A percentile compares a stretch with the other conserved stretches of the same genome.
Conservation (phyloP, 1,140 invertebrate species). For the Ceratosolen solmsi region DNA sequence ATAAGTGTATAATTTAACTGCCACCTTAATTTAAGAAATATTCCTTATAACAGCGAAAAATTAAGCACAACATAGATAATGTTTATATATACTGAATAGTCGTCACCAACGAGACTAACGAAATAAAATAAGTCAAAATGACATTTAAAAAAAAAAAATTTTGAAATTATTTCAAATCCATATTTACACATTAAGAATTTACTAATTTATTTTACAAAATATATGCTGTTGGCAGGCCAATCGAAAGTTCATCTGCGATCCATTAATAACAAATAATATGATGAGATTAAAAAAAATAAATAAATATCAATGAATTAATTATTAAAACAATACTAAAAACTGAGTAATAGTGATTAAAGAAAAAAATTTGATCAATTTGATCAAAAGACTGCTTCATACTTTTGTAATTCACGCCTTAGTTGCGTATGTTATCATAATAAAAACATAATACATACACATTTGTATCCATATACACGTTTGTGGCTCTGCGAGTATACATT, state of each 20-base stretch:
- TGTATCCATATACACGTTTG: slow-evolving; percentile 12
- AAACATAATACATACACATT: not conserved
- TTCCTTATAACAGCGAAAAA: slow-evolving; percentile 38
- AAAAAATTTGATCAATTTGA: slow-evolving; percentile 24
- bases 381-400: slow-evolving; percentile 49
- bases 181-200: slow-evolving; percentile 47
- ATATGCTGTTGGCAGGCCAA: no score
- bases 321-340: not conserved
- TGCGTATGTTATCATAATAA: slow-evolving; percentile 13
- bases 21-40: slow-evolving; percentile 55
- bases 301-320: slow-evolving; percentile 24
- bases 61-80: slow-evolving; percentile 38
- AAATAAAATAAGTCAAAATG: slow-evolving; percentile 44
- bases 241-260: slow-evolving; percentile 7
- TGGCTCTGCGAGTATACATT: no score
- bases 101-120: slow-evolving; percentile 37
- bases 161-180: slow-evolving; percentile 17
- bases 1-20: slow-evolving; percentile 58
- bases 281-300: slow-evolving; percentile 13
- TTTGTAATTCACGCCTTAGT: slow-evolving; percentile 39
- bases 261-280: no score
- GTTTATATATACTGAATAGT: slow-evolving; percentile 51
- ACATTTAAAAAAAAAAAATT: not conserved
- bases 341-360: slow-evolving; percentile 32
- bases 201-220: slow-evolving; percentile 33